These are phyloP conservation scores for Ladona fulva DNA, from an alignment of 1,140 invertebrate species.

Conservation along the genomic window DNA sequence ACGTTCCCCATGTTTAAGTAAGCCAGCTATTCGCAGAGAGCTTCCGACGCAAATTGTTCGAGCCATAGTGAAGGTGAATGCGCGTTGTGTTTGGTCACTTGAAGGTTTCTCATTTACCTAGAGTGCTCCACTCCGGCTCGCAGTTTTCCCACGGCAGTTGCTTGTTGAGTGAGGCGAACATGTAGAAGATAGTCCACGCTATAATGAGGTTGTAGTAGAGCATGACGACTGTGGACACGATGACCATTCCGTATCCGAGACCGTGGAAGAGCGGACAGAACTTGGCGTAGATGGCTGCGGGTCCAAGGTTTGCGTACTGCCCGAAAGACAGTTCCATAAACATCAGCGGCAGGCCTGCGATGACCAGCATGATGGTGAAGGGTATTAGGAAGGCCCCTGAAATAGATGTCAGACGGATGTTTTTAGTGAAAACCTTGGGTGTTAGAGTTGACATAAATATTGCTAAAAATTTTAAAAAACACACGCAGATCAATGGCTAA, in stretches of 20 bases:
- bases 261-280: constrained; percentile 61
- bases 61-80: no score
- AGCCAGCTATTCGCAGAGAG: no score
- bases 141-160: constrained; percentile 71
- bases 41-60: no score
- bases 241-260: constrained; percentile 73
- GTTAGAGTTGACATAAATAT: no score
- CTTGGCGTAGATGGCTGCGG: constrained; percentile 58
- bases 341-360: constrained; percentile 76
- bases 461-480: no score
- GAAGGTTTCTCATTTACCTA: no score
- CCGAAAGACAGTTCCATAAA: constrained; percentile 77
- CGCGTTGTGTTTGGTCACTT: no score
- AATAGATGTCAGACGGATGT: not conserved
- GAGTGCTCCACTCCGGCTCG: constrained; percentile 62
- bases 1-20: no score
- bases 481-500: no score
- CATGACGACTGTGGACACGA: constrained; percentile 73
- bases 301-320: constrained; percentile 62
- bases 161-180: constrained; percentile 59
- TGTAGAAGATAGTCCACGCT: constrained; percentile 75
- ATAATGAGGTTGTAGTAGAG: constrained; percentile 80
- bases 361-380: constrained; percentile 74
- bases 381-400: constrained; percentile 71
- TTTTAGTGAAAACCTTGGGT: no score